Base-by-base conservation (phyloP, 2,888 invertebrate genomes). In the Thysanoteuthis rhombus region DNA sequence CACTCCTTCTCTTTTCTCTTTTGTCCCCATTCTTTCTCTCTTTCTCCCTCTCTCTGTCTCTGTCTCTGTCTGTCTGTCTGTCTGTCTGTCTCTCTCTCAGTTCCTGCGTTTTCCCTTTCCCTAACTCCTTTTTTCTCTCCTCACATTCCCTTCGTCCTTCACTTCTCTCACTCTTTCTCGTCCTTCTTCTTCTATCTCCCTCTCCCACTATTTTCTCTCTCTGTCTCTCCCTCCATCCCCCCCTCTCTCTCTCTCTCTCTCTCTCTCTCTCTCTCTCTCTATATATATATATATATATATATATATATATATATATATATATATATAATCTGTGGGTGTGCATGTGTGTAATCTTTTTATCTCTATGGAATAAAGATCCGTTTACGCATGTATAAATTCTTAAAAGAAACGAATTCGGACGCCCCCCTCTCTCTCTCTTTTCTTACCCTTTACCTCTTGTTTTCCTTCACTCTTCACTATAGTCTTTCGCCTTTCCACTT, bases 181-280 rank as follows among this genome's bases (percentile, higher is more conserved):
- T 8, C 5, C 32, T 6, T 32, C 10, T 8, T 6, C 6, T 32
- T 28, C 32, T 10, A 5, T 1, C 32, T 28, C 2, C 58, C 2
- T 1, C 28, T 10, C 1, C 8, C 12, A 0, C 19, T 8, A 1
- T n/a, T 75, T 5, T 19, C 0, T 16, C 1, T 36, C 1, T 36
- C n/a, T 75, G 3, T 8, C 36, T 75, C 16, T 36, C n/a, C 0
- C 16, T 0, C n/a, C 16, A n/a, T 36, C 16, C 16, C 12, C 10
- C n/a, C 2, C 3, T 36, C n/a, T 36, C 12, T 19, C 4, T 36
- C n/a, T 36, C 4, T 75, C 36, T n/a, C 36, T n/a, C 75, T 75
- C 75, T 75, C 75, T 75, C 12, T 75, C n/a, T 32, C 75, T 75
- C n/a, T 75, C n/a, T 75, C 75, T 75, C n/a, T n/a, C 0, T 75